Evolutionary conservation across 2,113 vertebrate species (phyloP).

Genomic region (Pseudois nayaur): DNA sequence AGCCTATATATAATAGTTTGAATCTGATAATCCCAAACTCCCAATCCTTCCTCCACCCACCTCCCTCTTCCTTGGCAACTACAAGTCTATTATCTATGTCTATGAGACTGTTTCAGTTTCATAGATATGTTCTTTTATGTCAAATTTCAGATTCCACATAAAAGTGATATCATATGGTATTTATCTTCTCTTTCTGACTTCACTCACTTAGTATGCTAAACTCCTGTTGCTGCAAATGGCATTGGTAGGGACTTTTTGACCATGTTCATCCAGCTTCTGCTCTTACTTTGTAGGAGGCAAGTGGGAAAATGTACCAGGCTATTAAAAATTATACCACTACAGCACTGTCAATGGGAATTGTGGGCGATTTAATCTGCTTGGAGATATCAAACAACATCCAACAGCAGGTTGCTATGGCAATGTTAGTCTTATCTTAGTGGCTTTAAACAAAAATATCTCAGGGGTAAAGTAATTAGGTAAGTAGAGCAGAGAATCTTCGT

Average conservation of each 20-base stretch:
- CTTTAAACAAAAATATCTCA: conserved; percentile 62
- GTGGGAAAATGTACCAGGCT: not conserved
- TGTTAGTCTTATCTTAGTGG: not conserved
- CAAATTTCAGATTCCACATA: not conserved
- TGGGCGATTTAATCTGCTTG: conserved; percentile 8
- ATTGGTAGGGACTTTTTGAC: not conserved
- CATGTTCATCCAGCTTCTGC: not conserved
- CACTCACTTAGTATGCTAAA: not conserved
- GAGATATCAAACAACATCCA: conserved; percentile 12
- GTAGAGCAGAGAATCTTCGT: conserved; percentile 32
- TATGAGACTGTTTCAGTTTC: not conserved
- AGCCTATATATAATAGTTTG: not conserved
- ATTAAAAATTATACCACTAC: conserved; percentile 34
- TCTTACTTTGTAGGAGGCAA: not conserved
- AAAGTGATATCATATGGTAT: not conserved
- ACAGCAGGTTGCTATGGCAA: conserved; percentile 57
- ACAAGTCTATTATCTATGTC: not conserved
- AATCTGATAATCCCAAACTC: not conserved
- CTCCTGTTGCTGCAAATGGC: not conserved
- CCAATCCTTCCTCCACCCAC: not conserved
- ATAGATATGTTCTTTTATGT: not conserved
- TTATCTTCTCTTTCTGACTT: not conserved
- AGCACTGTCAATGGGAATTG: not conserved
- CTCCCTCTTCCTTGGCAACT: not conserved
- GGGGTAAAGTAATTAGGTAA: conserved; percentile 68